Percentiles rank a stretch among this genome's conserved stretches.
Conservation (phyloP, 2,797 vertebrate species). For the Melopsittacus undulatus region DNA sequence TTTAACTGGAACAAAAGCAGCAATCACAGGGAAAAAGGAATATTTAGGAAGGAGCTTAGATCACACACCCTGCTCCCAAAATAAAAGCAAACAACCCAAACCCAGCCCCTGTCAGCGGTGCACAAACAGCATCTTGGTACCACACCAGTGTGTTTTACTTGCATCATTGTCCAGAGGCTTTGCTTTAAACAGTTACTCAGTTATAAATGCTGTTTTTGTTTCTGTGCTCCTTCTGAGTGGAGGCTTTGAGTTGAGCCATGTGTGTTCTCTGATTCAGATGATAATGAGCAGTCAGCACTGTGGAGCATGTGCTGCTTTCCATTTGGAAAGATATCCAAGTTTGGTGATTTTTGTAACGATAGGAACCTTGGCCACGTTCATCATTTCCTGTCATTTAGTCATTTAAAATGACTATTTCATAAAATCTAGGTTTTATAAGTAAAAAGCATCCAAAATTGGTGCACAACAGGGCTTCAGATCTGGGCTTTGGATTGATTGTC, state of each 20-base stretch:
- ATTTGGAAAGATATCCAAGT: neutral
- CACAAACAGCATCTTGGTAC: neutral
- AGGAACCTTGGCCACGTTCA: fast-evolving
- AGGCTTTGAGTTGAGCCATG: neutral
- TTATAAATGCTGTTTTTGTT: neutral
- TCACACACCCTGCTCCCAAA: neutral
- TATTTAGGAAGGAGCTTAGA: neutral
- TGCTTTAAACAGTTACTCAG: neutral
- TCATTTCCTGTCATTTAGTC: neutral
- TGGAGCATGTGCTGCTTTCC: neutral
- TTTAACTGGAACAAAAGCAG: neutral
- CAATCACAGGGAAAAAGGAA: neutral
- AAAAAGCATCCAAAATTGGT: neutral
- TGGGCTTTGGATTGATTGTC: neutral
- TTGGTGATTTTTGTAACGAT: too few species aligned
- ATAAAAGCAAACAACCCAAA: neutral
- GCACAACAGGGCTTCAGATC: neutral
- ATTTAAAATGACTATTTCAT: neutral
- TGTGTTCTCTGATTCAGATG: too few species aligned
- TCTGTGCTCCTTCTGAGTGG: fast-evolving
- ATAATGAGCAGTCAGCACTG: neutral
- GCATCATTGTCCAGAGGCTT: neutral
- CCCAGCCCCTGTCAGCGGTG: neutral
- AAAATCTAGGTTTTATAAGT: neutral
- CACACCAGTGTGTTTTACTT: neutral